Base-by-base conservation (phyloP, 1,140 invertebrate species). In the Ceratina calcarata region DNA sequence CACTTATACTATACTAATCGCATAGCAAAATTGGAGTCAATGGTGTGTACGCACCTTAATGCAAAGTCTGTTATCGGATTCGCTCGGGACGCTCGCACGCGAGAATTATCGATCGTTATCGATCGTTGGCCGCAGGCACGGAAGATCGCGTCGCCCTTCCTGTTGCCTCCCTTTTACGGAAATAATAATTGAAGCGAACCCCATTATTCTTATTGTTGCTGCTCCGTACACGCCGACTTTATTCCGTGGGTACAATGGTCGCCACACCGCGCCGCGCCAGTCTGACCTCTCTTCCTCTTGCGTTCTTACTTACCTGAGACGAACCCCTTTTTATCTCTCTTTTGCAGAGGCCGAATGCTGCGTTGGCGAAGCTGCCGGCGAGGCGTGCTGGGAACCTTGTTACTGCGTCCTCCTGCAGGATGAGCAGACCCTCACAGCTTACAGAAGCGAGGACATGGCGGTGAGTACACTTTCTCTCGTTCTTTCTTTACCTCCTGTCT, bases 331-430 rank as follows among this genome's bases (percentile, higher is more conserved):
- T 16, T 13, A 22, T 74, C 82, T 65, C 80, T 87, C 73, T 88
- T 84, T 88, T 88, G 13, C 91, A 93, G 92, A 93, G 77, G 91
- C 92, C 75, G 92, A 93, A 75, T 93, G 92, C 85, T 93, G 91
- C 84, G 87, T 91, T 18, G 89, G 91, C 77, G 92, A 93, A 58
- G 76, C 90, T 49, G 81, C 89, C 45, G 89, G 88, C 62, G 93
- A 93, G 73, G 92, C 94, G 74, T 94, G 95, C 51, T 98, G 97
- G 97, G 96, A 97, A 90, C 97, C 97, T 8, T 96, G 96, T 88
- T 98, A 97, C 93, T 97, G 97, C 92, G 97, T 98, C 37, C 94
- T 98, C 72, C 95, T 97, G 58, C 97, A 97, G 92, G 96, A 97
- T 90, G 95, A 97, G 81, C 95, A 96, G 88, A 96, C 96, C 45